Conservation (phyloP, 2,888 invertebrate genomes). For the Orthosia gracilis region DNA sequence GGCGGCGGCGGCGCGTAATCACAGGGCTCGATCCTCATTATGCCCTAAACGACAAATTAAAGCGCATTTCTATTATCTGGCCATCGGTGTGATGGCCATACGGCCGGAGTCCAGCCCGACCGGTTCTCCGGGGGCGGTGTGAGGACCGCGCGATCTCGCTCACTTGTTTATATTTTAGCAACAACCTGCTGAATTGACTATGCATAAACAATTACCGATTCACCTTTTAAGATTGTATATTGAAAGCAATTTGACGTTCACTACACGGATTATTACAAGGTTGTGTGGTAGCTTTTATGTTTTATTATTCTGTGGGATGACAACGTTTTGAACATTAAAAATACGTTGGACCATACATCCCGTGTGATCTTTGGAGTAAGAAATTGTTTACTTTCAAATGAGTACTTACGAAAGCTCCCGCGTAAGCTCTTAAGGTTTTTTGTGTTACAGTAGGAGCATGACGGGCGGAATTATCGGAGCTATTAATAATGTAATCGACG, state of each 20-base stretch:
- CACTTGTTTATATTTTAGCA: conserved; percentile 75
- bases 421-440: conserved; percentile 68
- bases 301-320: conserved; percentile 19
- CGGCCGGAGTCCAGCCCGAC: conserved; percentile 76
- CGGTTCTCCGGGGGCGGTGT: conserved; percentile 79
- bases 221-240: conserved; percentile 67
- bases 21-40: conserved; percentile 91
- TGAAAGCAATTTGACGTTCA: conserved; percentile 61
- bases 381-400: conserved; percentile 45
- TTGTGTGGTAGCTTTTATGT: conserved; percentile 41
- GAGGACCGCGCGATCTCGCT: conserved; percentile 70
- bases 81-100: conserved; percentile 84
- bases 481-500: conserved; percentile 87
- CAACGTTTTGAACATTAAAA: conserved; percentile 32
- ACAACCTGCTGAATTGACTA: conserved; percentile 75
- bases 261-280: conserved; percentile 47
- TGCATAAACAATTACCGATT: conserved; percentile 77
- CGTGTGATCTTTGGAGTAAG: conserved; percentile 25
- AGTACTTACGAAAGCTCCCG: conserved; percentile 37
- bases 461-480: conserved; percentile 83
- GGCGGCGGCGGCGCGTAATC: conserved; percentile 90
- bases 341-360: conserved; percentile 17
- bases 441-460: conserved; percentile 74
- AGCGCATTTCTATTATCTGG: conserved; percentile 90
- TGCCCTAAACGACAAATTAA: conserved; percentile 91